Percentiles rank a stretch among this genome's conserved stretches.
phyloP scores from a whole-genome alignment of 2,113 vertebrate species.

The Paramisgurnus dabryanus region DNA sequence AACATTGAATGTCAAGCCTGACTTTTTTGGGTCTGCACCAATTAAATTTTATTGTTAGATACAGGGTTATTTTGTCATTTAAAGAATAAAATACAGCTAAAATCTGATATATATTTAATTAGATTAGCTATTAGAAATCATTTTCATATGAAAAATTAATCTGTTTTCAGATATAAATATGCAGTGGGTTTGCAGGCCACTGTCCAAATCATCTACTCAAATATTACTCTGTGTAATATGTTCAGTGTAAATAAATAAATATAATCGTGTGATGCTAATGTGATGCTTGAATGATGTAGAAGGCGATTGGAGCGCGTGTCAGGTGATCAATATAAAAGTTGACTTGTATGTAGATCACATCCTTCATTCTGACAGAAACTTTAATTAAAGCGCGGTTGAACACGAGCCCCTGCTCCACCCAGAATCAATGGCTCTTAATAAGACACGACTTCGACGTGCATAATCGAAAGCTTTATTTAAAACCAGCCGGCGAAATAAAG shows the following conservation, averaged over 20 bases:
- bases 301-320: neutral
- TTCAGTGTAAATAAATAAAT: neutral
- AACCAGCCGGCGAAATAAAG: neutral
- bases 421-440: conserved; percentile 7
- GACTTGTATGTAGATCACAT: conserved; percentile 22
- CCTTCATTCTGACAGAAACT: conserved; percentile 33
- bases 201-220: too few relatives aligned
- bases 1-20: neutral
- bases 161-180: too few relatives aligned
- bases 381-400: conserved; percentile 27
- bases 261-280: conserved; percentile 9
- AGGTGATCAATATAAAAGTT: conserved; percentile 22
- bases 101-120: too few relatives aligned
- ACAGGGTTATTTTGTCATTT: too few relatives aligned
- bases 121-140: too few relatives aligned
- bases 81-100: too few relatives aligned
- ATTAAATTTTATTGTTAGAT: neutral
- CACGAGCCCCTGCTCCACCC: neutral
- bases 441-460: neutral
- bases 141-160: too few relatives aligned
- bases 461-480: conserved; percentile 3
- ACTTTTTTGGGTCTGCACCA: neutral
- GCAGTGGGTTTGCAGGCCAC: too few relatives aligned
- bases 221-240: too few relatives aligned
- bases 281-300: neutral